Conservation (phyloP, 2,797 vertebrate species). For the Aratinga solstitialis region DNA sequence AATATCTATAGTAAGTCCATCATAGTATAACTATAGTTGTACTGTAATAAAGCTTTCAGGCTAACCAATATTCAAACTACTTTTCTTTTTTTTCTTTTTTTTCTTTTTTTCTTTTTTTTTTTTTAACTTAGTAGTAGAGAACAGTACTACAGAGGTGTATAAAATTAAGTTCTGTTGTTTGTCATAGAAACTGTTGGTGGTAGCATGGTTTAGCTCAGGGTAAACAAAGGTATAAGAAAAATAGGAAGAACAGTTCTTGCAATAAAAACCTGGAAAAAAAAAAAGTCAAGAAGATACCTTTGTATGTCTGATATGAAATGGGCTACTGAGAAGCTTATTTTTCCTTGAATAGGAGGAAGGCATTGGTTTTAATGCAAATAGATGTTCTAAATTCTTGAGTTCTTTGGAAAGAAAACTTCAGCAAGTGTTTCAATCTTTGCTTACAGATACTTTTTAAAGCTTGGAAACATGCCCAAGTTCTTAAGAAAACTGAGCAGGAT, state of each 20-base stretch:
- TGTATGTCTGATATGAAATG: not conserved
- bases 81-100: not conserved
- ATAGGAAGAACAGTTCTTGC: not conserved
- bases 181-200: not conserved
- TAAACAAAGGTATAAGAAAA: conserved; percentile 14
- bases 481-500: not conserved
- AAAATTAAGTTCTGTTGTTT: not conserved
- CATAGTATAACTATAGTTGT: not conserved
- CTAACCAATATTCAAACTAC: not conserved
- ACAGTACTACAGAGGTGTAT: not conserved
- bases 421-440: not conserved
- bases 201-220: not conserved
- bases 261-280: conserved; percentile 1
- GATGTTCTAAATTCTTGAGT: not conserved
- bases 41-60: not conserved
- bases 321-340: not conserved
- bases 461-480: not conserved
- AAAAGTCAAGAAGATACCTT: not conserved
- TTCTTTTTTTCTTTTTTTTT: not conserved
- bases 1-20: not conserved
- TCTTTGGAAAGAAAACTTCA: not conserved
- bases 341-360: not conserved
- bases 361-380: conserved; percentile 36
- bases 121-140: not conserved
- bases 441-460: not conserved